Percentiles rank a stretch among this genome's conserved stretches.
phyloP scores from a whole-genome alignment of 2,113 vertebrate genomes.

The Petrocephalus microphthalmus region DNA sequence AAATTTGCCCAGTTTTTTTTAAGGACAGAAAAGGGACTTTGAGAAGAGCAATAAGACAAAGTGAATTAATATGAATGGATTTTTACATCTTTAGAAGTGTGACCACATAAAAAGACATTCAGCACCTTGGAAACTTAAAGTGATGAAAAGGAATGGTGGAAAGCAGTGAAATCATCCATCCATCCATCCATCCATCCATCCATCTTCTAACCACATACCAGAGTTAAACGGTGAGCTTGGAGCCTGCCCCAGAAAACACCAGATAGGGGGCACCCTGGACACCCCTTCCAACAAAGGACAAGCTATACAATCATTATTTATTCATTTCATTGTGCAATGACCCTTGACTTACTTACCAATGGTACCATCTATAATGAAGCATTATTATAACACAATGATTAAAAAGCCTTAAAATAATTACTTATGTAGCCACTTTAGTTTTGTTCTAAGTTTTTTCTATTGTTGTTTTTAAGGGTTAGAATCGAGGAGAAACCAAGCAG shows the following conservation, averaged over 20 bases:
- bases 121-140: not conserved
- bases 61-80: constrained; percentile 12
- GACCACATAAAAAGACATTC: not conserved
- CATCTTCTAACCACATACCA: not conserved
- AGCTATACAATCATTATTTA: not conserved
- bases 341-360: too few relatives aligned
- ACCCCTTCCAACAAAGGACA: not conserved
- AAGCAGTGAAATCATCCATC: not conserved
- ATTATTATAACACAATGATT: not conserved
- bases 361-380: not conserved
- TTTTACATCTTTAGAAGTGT: not conserved
- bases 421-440: not conserved
- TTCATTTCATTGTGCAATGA: not conserved
- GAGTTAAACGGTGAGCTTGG: not conserved
- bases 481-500: not conserved
- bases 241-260: not conserved
- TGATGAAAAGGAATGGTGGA: not conserved
- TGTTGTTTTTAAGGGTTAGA: not conserved
- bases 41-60: not conserved
- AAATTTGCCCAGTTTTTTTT: not conserved
- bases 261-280: not conserved
- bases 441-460: not conserved
- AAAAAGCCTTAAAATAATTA: not conserved
- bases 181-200: not conserved
- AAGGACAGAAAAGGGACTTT: not conserved